phyloP scores from a whole-genome alignment of 2,113 vertebrate genomes.

The Marmota monax region DNA sequence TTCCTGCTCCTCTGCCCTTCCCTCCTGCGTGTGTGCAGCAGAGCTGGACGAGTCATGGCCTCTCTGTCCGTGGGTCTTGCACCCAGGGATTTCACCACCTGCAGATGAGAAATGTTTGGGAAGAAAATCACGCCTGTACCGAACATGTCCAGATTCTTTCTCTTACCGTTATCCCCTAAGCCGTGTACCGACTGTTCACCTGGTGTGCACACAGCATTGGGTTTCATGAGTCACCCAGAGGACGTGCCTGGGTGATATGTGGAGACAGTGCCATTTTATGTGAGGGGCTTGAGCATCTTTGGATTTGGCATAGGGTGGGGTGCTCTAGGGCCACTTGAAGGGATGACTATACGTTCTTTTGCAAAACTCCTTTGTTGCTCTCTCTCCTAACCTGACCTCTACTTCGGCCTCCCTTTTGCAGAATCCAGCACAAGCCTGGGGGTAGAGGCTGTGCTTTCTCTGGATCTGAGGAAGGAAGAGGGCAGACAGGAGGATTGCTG shows the following conservation, averaged over 20 bases:
- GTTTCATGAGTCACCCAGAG: neutral
- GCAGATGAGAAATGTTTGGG: neutral
- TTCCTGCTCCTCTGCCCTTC: neutral
- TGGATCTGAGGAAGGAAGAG: neutral
- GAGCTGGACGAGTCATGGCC: neutral
- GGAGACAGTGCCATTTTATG: too few species aligned
- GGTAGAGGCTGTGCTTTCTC: too few species aligned
- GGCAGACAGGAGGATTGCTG: fast-evolving
- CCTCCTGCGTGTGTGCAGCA: neutral
- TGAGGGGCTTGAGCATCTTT: neutral
- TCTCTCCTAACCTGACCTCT: neutral
- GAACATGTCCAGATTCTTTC: neutral
- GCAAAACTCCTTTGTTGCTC: neutral
- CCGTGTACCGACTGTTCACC: neutral
- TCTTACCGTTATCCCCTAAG: neutral
- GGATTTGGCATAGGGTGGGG: fast-evolving
- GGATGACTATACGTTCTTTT: too few species aligned
- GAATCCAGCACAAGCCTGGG: neutral
- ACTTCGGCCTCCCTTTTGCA: neutral
- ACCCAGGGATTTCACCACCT: neutral
- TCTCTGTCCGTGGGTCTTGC: neutral
- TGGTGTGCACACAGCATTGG: neutral
- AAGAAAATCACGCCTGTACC: neutral
- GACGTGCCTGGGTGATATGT: neutral
- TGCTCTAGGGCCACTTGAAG: neutral